Evolutionary conservation across 2,113 vertebrate species (phyloP), one percentile per base, ranked within the genome.

Genomic region (Hyperopisus bebe): DNA sequence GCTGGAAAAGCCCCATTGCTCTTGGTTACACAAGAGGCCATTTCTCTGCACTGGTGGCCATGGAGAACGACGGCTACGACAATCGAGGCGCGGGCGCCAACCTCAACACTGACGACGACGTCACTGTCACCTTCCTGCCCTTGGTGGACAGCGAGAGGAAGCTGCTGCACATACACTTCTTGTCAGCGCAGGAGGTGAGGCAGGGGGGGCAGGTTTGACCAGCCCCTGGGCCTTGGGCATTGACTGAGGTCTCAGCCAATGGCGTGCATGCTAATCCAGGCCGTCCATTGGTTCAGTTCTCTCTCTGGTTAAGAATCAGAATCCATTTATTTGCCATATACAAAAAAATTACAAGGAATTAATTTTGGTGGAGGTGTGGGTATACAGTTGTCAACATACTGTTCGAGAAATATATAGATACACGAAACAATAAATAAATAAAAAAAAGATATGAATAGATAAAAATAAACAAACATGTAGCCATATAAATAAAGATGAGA

Each of bases 1-100:
- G 98, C 94, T 99, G 98, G 98, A 99, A 99, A 92, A 99, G 98
- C 93, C 98, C 98, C 9, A 99, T 99, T n/a, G 98, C 98, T 91
- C 97, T 99, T 95, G 98, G 98, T 91, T 99, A 99, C 94, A 99
- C 98, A 0, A 96, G 98, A 91, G 98, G 98, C 92, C 98, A 99
- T 93, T 99, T 99, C 95, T 99, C 98, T 24, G 98, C 98, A 44
- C 95, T 99, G 96, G 98, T 99, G 91, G 98, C 98, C 95, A 98
- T 99, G 98, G 98, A 99, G 94, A 99, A 99, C 2, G 98, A 99
- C 1, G 98, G 98, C 90, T 99, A 97, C 77, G 98, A 99, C 96
- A 98, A 97, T 95, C 98, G 98, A 39, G 98, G 98, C 90, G 98
- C 98, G 50, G 98, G 98, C 95, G 98, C 98, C 96, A 99, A 99